Evolutionary conservation across 2,797 vertebrate species (phyloP).

Genomic region (Neosilurus hyrtlii): DNA sequence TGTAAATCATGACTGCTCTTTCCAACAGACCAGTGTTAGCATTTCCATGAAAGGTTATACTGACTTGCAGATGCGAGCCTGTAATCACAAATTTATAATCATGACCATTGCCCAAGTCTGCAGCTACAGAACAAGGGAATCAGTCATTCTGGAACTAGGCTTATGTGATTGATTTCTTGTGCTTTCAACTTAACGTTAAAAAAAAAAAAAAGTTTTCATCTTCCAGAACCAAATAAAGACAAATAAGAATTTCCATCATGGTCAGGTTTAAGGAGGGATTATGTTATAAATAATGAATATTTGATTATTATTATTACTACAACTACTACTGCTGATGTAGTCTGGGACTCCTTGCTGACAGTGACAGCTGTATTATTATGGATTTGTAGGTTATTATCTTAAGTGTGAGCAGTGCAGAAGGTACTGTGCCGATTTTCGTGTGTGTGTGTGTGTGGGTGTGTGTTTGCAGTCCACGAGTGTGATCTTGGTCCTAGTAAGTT

Average conservation of each 20-base stretch:
- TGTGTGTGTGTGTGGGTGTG: too few species aligned
- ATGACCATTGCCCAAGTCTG: slow-evolving; percentile 34
- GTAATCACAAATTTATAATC: slow-evolving; percentile 45
- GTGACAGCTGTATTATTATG: neutral
- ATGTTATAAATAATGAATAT: too few species aligned
- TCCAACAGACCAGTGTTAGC: slow-evolving; percentile 4
- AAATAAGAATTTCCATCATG: neutral
- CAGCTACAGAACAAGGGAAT: slow-evolving; percentile 36
- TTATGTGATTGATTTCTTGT: neutral
- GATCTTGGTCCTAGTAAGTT: too few species aligned
- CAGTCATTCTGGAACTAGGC: slow-evolving; percentile 1
- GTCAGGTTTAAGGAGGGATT: neutral
- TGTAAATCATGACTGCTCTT: slow-evolving; percentile 27
- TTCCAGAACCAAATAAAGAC: neutral
- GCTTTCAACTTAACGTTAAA: neutral
- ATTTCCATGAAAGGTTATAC: slow-evolving; percentile 37
- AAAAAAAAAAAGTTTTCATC: neutral
- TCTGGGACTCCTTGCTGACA: slow-evolving; percentile 3
- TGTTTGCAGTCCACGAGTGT: too few species aligned
- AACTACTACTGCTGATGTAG: neutral
- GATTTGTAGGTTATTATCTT: neutral
- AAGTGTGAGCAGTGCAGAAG: too few species aligned
- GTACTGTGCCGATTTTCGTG: too few species aligned
- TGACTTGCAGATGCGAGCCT: slow-evolving; percentile 17
- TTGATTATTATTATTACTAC: too few species aligned